Evolutionary conservation across 1,140 invertebrate genomes (phyloP), one percentile per base, ranked within the genome.

Genomic region (Sycobia sp.): DNA sequence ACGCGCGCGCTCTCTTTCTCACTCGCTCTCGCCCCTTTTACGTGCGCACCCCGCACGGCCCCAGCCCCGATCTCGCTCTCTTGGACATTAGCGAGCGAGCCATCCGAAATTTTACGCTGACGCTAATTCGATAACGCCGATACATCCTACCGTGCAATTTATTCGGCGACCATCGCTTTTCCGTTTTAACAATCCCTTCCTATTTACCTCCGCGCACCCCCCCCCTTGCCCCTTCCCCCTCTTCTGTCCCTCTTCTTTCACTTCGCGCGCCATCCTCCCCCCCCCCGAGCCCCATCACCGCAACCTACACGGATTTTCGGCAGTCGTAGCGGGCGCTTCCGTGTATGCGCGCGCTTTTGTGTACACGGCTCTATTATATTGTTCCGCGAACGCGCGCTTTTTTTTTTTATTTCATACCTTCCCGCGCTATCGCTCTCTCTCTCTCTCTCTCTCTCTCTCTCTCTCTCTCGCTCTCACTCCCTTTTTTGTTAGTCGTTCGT

Each of bases 41-140:
- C 59, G 67, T 39, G 1, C 25, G 7, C 55, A 0, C 50, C 22
- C 22, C 56, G 1, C 14, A 0, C 11, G 8, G 9, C 25, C 25
- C 27, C 27, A 10, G 34, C 16, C 4, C 56, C 53, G 54, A 62
- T 63, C 64, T 65, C 63, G 65, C 66, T 65, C 57, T 50, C 63
- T 62, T 58, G 70, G 69, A 70, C 70, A 68, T 67, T 66, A 60
- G 66, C 63, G 56, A 63, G 65, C 67, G 57, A 43, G 41, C 68
- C 67, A 60, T 63, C 70, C 68, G 71, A 75, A 76, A 76, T 76
- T 79, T 77, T 74, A 71, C 73, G 72, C 69, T 73, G 71, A 75
- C 75, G 74, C 73, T 77, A 77, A 77, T 77, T 77, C 75, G 75
- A 76, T 78, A 78, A 77, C 74, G 72, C 74, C 75, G 75, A 76